A percentile compares a stretch with the other conserved stretches of the same genome.
phyloP scores from a whole-genome alignment of 2,113 vertebrate genomes.

The Mus spicilegus region DNA sequence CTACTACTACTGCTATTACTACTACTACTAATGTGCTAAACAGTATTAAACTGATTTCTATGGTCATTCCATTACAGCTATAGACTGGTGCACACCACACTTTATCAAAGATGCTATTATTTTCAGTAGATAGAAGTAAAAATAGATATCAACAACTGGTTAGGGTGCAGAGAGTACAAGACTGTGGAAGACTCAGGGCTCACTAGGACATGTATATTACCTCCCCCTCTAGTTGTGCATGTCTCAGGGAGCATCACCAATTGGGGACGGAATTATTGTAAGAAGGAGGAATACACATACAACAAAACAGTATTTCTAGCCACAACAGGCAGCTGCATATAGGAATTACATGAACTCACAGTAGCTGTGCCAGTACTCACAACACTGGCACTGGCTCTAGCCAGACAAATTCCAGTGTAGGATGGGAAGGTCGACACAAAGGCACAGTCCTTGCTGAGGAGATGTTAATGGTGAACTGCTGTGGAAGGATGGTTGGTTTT shows the following conservation, averaged over 20 bases:
- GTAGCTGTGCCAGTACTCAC: neutral
- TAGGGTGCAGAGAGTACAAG: neutral
- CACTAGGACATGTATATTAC: no score
- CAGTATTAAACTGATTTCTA: neutral
- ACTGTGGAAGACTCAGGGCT: fast-evolving
- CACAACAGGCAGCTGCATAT: neutral
- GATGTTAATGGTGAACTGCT: neutral
- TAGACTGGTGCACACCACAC: neutral
- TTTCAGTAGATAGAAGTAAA: neutral
- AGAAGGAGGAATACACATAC: neutral
- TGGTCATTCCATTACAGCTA: neutral
- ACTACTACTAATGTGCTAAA: no score
- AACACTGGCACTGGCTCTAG: neutral
- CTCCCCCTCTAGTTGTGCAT: neutral
- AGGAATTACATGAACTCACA: no score
- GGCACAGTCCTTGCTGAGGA: neutral
- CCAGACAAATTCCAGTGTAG: neutral
- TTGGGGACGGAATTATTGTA: neutral
- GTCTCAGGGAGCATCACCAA: no score
- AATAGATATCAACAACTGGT: neutral
- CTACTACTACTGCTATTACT: no score
- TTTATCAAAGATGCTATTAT: neutral
- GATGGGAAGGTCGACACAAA: neutral
- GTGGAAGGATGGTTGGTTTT: neutral
- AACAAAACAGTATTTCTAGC: neutral